Evolutionary conservation across 2,888 invertebrate genomes (phyloP), one percentile per base, ranked within the genome.

Genomic region (Odiellus spinosus): DNA sequence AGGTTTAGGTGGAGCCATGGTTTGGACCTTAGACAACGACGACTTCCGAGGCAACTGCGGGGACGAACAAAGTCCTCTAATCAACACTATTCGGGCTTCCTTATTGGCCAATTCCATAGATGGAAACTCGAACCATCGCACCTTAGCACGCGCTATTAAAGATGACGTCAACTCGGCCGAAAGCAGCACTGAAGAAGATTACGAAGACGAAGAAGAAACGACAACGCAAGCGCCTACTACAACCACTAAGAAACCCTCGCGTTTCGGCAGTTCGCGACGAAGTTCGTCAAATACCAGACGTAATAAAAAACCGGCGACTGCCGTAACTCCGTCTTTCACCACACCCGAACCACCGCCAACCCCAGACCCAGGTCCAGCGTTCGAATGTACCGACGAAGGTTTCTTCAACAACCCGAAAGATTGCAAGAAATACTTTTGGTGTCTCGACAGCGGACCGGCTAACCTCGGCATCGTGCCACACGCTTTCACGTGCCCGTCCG

Each of bases 381-480:
- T 90, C 67, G 84, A 85, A 63, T 90, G 90, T 63, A 81, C 78
- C 59, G 88, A 88, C 54, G 90, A 90, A 71, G 90, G 90, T 3
- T 90, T 90, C 71, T 90, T 78, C 69, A 78, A 80, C 12, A 87
- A 90, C 68, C 88, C 88, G 0, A 76, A 83, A 36, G 88, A 90
- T 65, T 90, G 90, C 67, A 86, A 87, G 65, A 88, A 88, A 63
- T 90, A 90, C 63, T 90, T 84, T 69, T 90, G 88, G 88, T 90
- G 90, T 62, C 69, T 90, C 54, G 85, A 86, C 63, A 83, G 87
- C 1, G 60, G 60, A 2, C 60, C 60, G 18, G 83, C 87, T 1
- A 82, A 86, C 60, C 72, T 86, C 18, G 90, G 88, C 52, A 80
- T 90, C 43, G 82, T 90, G 4, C 87, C 86, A 0, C 86, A 90